Percentiles rank a stretch among this genome's conserved stretches.
These are phyloP conservation scores for Agriotes lineatus DNA, from an alignment of 2,888 invertebrate genomes.

Conservation along the genomic window DNA sequence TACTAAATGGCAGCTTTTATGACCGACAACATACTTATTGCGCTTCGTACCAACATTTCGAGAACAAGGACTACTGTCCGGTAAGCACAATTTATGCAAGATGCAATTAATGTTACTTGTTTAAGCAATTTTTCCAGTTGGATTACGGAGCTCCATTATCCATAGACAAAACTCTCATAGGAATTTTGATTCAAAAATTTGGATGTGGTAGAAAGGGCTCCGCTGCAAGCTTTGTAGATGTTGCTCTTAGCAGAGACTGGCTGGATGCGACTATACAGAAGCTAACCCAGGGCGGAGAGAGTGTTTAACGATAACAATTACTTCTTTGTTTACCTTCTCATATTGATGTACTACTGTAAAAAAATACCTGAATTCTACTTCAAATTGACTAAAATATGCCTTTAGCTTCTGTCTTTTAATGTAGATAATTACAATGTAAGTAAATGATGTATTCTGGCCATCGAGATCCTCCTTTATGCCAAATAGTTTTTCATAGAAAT, in stretches of 20 bases:
- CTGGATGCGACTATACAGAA: not conserved
- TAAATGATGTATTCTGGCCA: no score
- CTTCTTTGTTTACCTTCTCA: no score
- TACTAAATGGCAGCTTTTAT: not conserved
- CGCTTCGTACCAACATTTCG: not conserved
- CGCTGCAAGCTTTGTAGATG: not conserved
- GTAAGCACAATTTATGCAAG: not conserved
- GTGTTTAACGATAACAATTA: not conserved
- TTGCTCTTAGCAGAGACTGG: not conserved
- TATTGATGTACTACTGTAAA: no score
- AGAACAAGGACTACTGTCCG: not conserved
- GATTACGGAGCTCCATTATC: not conserved
- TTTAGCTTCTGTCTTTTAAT: no score
- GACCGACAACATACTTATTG: not conserved
- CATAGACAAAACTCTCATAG: not conserved
- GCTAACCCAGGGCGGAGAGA: not conserved
- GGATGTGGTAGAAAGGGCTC: not conserved
- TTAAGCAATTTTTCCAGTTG: not conserved
- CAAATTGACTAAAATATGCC: no score
- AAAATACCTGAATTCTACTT: no score
- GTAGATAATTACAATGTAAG: no score
- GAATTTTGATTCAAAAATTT: conserved; percentile 3
- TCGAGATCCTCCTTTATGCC: no score
- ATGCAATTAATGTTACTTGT: not conserved
- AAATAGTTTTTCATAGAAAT: no score